Evolutionary conservation across 2,888 invertebrate species (phyloP), one percentile per base, ranked within the genome.

Genomic region (Synanthedon andrenaeformis): DNA sequence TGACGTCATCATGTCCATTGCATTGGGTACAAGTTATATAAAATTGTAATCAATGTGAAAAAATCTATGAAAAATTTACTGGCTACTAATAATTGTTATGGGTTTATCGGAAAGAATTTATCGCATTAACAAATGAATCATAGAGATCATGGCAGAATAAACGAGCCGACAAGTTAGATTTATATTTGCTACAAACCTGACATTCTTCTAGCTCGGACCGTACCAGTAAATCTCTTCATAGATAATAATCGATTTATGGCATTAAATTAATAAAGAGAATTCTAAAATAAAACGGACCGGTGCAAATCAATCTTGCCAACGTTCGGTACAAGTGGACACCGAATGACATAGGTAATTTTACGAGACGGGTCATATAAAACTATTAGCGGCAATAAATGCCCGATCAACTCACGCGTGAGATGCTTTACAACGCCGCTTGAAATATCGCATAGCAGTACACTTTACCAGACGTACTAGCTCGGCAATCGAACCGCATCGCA

Each of bases 1-100:
- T 73, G 68, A 72, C 66, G 69, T 76, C 72, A 80, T 75, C 79
- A 77, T 82, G 81, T 80, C 81, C 81, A 82, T 83, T 82, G 76
- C 77, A 72, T 83, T 49, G 10, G 2, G 35, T 10, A 35, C 8
- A 35, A 35, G 8, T 35, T 35, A 45, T 3, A 17, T 17, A 19
- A 17, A 23, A 12, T 23, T 17, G 49, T 49, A 13, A 49, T 17
- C 11, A 3, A 17, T 8, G 17, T 17, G 14, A 49, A 49, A 49
- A 49, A 19, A 3, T 17, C 13, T 49, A 14, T 6, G 10, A 17
- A 19, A 49, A 12, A 6, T 11, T 13, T 13, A 45, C n/a, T 45
- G 11, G n/a, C 11, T 6, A 45, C 14, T n/a, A 45, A 45, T n/a
- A 45, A 14, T n/a, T 45, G 10, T n/a, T n/a, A n/a, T n/a, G n/a